Conservation (phyloP, 2,113 vertebrate genomes). For the Cynopterus brachyotis region DNA sequence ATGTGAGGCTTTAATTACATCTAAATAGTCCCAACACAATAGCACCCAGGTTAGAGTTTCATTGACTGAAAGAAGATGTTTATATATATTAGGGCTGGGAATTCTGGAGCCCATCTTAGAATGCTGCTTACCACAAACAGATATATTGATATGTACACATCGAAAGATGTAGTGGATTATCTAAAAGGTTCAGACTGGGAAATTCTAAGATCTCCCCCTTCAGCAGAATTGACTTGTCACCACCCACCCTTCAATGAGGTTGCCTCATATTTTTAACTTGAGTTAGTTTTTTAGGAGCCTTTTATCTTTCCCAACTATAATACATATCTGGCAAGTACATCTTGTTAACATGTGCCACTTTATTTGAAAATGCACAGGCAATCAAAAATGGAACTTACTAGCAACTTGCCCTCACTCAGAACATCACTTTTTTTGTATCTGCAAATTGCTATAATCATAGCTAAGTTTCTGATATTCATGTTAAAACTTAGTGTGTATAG, state of each 20-base stretch:
- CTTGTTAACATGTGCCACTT: not conserved
- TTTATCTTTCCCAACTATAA: not conserved
- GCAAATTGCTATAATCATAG: not conserved
- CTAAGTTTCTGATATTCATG: not conserved
- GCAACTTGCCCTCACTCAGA: not conserved
- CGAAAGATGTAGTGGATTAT: not conserved
- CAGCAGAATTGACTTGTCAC: not conserved
- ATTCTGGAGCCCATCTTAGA: not conserved
- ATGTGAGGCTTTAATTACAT: not conserved
- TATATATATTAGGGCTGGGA: not conserved
- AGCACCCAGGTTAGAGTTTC: not conserved
- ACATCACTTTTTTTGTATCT: not conserved
- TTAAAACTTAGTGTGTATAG: not conserved
- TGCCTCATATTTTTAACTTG: not conserved
- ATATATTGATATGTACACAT: not conserved
- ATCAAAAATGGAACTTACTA: not conserved
- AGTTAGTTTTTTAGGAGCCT: not conserved
- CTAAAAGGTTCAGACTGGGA: not conserved
- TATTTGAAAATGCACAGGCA: not conserved
- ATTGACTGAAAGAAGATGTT: not conserved
- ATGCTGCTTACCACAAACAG: not conserved
- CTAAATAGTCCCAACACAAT: not conserved
- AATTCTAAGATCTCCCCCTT: not conserved
- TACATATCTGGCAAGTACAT: not conserved
- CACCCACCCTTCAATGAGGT: not conserved